Evolutionary conservation across 2,888 invertebrate genomes (phyloP).

Genomic region (Diogma glabrata): DNA sequence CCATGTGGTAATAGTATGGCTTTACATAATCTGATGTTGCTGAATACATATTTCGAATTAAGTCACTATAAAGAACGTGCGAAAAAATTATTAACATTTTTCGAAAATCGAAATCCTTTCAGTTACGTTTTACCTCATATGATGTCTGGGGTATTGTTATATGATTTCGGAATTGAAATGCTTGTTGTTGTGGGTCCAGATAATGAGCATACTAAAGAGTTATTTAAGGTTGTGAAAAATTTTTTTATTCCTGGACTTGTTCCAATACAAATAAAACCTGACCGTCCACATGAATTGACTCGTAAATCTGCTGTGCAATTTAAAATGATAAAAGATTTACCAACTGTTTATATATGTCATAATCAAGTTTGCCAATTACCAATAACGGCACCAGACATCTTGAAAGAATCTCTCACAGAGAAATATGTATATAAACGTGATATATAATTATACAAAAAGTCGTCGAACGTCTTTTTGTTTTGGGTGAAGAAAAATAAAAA

Average conservation of each 20-base stretch:
- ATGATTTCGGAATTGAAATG: conserved; percentile 31
- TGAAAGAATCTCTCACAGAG: conserved; percentile 4
- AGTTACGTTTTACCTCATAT: conserved; percentile 35
- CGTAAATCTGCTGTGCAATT: conserved; percentile 31
- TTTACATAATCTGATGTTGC: conserved; percentile 64
- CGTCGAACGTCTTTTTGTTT: too few relatives aligned
- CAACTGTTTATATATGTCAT: conserved; percentile 36
- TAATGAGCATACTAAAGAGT: conserved; percentile 26
- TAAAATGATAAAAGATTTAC: conserved; percentile 32
- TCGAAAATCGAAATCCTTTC: conserved; percentile 25
- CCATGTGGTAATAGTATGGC: conserved; percentile 87
- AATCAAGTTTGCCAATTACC: conserved; percentile 35
- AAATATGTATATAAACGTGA: conserved; percentile 9
- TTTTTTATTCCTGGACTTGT: conserved; percentile 36
- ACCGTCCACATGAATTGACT: conserved; percentile 26
- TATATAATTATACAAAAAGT: too few relatives aligned
- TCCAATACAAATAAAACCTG: conserved; percentile 25
- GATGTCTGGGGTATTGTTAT: conserved; percentile 30
- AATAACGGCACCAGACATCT: conserved; percentile 27
- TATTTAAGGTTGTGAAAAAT: conserved; percentile 31
- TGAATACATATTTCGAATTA: conserved; percentile 52
- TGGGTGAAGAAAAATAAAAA: too few relatives aligned
- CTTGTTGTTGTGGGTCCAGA: conserved; percentile 36
- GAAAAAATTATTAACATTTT: conserved; percentile 28
- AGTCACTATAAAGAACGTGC: conserved; percentile 25